Evolutionary conservation across 2,797 vertebrate genomes (phyloP).

Genomic region (Staurois parvus): DNA sequence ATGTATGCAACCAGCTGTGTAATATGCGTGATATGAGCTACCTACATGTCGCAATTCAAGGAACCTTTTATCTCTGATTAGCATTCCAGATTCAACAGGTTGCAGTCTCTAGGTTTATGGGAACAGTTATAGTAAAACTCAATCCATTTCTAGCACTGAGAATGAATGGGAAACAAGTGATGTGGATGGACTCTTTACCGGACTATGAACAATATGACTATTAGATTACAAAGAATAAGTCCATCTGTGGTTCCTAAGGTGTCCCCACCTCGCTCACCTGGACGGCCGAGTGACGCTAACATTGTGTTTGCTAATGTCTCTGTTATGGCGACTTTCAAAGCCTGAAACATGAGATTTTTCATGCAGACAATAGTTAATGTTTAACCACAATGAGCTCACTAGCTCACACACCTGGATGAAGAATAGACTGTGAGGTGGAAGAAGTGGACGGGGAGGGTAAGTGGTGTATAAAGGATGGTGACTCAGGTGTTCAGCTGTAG

Average conservation of each 20-base stretch:
- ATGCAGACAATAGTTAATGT: conserved; percentile 56
- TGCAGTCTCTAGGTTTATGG: conserved; percentile 12
- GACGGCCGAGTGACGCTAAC: conserved; percentile 9
- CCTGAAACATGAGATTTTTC: conserved; percentile 53
- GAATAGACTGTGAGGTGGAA: conserved; percentile 44
- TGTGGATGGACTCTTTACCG: conserved; percentile 18
- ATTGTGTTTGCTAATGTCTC: conserved; percentile 26
- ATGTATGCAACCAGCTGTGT: conserved; percentile 14
- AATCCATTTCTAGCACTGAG: conserved; percentile 3
- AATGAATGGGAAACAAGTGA: conserved; percentile 34
- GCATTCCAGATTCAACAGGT: conserved; percentile 25
- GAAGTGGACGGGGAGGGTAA: conserved; percentile 15
- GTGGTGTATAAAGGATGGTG: conserved; percentile 28
- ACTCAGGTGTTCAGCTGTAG: conserved; percentile 36
- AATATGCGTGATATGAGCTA: conserved; percentile 31
- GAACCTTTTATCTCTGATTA: conserved; percentile 40
- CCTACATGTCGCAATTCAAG: conserved; percentile 14
- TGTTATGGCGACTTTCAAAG: conserved; percentile 30
- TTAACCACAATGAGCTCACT: conserved; percentile 58
- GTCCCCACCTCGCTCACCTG: conserved; percentile 24
- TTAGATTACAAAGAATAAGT: conserved; percentile 48
- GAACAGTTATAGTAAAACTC: conserved; percentile 25
- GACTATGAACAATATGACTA: conserved; percentile 25
- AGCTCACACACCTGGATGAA: conserved; percentile 56
- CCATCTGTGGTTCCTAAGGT: conserved; percentile 13